phyloP scores from a whole-genome alignment of 2,888 invertebrate species.

The Lepidocyrtinus sp. region DNA sequence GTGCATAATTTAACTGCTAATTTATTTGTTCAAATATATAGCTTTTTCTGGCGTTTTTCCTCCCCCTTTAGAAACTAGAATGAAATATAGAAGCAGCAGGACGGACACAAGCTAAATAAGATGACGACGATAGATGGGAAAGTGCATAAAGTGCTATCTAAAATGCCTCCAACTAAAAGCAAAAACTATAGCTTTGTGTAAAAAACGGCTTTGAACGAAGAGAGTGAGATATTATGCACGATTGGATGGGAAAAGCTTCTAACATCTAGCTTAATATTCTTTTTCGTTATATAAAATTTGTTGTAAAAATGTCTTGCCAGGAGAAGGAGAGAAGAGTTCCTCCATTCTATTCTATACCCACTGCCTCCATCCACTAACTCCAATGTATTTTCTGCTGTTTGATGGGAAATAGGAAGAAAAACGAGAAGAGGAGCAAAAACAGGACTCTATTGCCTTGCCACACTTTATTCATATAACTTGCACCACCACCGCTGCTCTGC shows the following conservation, averaged over 20 bases:
- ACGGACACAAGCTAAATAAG: not conserved
- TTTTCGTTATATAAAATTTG: not conserved
- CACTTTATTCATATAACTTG: too few species aligned
- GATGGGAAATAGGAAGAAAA: constrained; percentile 53
- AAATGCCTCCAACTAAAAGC: too few species aligned
- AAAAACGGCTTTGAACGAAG: constrained; percentile 8
- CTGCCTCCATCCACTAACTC: not conserved
- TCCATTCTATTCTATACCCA: not conserved
- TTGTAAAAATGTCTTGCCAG: not conserved
- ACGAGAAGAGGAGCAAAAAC: constrained; percentile 23
- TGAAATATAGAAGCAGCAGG: not conserved
- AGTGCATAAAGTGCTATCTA: not conserved
- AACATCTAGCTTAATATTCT: not conserved
- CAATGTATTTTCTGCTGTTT: too few species aligned
- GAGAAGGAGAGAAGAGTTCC: not conserved
- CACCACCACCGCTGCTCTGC: too few species aligned
- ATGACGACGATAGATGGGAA: not conserved
- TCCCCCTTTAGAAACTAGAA: constrained; percentile 37
- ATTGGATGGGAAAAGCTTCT: constrained; percentile 51
- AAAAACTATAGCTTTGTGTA: constrained; percentile 36
- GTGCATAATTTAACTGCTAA: constrained; percentile 63
- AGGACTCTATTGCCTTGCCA: not conserved
- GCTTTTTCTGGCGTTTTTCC: constrained; percentile 41
- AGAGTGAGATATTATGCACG: constrained; percentile 44
- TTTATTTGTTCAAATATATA: constrained; percentile 50